phyloP scores from a whole-genome alignment of 2,113 vertebrate species.

The Leuciscus idus region DNA sequence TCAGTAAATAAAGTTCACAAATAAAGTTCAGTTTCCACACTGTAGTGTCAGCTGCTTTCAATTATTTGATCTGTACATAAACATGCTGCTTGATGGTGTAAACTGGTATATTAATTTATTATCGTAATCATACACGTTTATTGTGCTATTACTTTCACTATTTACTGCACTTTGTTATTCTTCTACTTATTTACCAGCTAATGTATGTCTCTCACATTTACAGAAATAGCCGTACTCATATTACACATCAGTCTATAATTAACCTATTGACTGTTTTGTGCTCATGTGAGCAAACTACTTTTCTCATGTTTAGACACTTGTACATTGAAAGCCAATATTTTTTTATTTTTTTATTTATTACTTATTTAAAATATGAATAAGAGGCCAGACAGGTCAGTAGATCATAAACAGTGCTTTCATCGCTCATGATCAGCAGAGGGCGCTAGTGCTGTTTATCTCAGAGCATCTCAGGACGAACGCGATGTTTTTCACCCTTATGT shows the following conservation, averaged over 20 bases:
- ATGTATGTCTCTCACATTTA: too few relatives aligned
- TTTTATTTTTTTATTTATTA: background rate
- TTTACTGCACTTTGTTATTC: too few relatives aligned
- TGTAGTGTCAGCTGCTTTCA: too few relatives aligned
- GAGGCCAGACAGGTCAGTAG: background rate
- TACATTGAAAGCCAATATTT: background rate
- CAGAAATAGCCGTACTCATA: too few relatives aligned
- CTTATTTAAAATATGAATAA: background rate
- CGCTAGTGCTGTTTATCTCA: background rate
- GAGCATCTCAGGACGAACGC: background rate
- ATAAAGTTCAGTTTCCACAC: too few relatives aligned
- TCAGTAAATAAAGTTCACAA: too few relatives aligned
- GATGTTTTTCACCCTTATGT: background rate
- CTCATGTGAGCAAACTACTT: background rate
- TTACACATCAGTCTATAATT: background rate
- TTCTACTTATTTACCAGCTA: too few relatives aligned
- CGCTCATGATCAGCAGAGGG: constrained; percentile 39
- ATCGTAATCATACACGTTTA: too few relatives aligned
- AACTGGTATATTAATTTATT: too few relatives aligned
- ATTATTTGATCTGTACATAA: too few relatives aligned
- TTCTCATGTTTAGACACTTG: background rate
- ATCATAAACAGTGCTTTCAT: background rate
- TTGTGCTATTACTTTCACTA: too few relatives aligned
- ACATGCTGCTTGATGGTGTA: too few relatives aligned
- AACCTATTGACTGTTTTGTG: background rate